A percentile compares a stretch with the other conserved stretches of the same genome.
Conservation (phyloP, 1,140 invertebrate species). For the Cydia strobilella region DNA sequence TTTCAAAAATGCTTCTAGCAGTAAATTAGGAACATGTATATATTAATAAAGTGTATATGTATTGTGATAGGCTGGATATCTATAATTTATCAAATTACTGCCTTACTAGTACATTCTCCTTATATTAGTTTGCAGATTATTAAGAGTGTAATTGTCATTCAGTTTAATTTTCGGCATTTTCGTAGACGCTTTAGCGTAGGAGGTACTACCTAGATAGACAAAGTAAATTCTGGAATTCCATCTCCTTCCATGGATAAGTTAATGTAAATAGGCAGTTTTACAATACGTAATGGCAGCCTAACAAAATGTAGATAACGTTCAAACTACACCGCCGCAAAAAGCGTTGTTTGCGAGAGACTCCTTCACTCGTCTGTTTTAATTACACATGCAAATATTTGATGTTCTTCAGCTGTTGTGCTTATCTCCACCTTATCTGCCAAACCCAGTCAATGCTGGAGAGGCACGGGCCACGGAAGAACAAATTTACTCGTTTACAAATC, state of each 20-base stretch:
- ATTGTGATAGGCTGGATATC: too few relatives aligned
- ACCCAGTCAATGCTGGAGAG: constrained; percentile 74
- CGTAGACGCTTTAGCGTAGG: not conserved
- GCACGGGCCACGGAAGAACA: constrained; percentile 60
- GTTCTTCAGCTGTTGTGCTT: constrained; percentile 65
- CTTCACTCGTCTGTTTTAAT: constrained; percentile 66
- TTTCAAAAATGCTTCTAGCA: too few relatives aligned
- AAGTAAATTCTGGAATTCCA: not conserved
- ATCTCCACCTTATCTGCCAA: constrained; percentile 78
- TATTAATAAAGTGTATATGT: too few relatives aligned
- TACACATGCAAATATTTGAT: constrained; percentile 71
- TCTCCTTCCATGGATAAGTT: not conserved
- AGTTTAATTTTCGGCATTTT: not conserved
- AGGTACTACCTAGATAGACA: not conserved
- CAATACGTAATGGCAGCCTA: constrained; percentile 22
- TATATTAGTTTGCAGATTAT: too few relatives aligned
- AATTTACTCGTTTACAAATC: constrained; percentile 35
- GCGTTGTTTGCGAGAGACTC: constrained; percentile 49
- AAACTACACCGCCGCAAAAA: constrained; percentile 23
- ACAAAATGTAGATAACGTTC: constrained; percentile 17
- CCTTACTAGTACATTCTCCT: too few relatives aligned
- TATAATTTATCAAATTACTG: too few relatives aligned
- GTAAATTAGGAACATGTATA: too few relatives aligned
- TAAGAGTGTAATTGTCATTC: too few relatives aligned
- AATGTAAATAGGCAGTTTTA: constrained; percentile 26